These are phyloP conservation scores for Erpobdella octoculata DNA, from an alignment of 2,888 invertebrate species.

Conservation along the genomic window DNA sequence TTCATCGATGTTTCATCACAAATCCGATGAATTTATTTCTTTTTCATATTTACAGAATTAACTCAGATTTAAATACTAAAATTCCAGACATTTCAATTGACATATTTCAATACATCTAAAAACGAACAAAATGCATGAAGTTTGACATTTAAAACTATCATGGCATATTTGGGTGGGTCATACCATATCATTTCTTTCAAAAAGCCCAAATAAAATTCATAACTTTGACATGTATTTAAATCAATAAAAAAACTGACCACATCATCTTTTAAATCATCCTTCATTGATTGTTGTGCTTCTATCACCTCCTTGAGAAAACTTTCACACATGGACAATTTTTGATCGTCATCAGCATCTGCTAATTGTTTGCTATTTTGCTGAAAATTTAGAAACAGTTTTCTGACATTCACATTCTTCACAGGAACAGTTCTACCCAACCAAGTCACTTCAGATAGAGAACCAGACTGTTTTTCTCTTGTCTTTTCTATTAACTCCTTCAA, in stretches of 20 bases:
- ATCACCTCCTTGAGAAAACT: slow-evolving; percentile 87
- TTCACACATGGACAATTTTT: slow-evolving; percentile 76
- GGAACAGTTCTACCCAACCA: slow-evolving; percentile 69
- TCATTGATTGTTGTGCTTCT: slow-evolving; percentile 77
- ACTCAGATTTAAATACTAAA: no score
- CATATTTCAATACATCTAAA: no score
- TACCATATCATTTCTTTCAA: neutral
- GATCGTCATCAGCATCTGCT: slow-evolving; percentile 40
- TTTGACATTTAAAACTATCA: no score
- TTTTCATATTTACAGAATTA: no score
- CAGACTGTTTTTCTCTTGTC: slow-evolving; percentile 70
- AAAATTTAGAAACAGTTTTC: slow-evolving; percentile 43
- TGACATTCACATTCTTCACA: slow-evolving; percentile 67
- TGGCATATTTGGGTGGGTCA: no score
- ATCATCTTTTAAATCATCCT: slow-evolving; percentile 61
- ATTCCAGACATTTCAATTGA: no score
- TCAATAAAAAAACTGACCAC: slow-evolving; percentile 47
- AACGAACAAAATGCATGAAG: no score
- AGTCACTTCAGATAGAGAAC: slow-evolving; percentile 72
- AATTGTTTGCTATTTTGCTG: slow-evolving; percentile 47
- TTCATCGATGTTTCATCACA: no score
- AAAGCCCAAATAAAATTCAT: neutral
- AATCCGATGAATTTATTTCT: no score
- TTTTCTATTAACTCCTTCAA: slow-evolving; percentile 72
- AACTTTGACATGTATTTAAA: neutral